Percentiles rank a stretch among this genome's conserved stretches.
phyloP scores from a whole-genome alignment of 2,113 vertebrate species.

The Xenopus laevis region DNA sequence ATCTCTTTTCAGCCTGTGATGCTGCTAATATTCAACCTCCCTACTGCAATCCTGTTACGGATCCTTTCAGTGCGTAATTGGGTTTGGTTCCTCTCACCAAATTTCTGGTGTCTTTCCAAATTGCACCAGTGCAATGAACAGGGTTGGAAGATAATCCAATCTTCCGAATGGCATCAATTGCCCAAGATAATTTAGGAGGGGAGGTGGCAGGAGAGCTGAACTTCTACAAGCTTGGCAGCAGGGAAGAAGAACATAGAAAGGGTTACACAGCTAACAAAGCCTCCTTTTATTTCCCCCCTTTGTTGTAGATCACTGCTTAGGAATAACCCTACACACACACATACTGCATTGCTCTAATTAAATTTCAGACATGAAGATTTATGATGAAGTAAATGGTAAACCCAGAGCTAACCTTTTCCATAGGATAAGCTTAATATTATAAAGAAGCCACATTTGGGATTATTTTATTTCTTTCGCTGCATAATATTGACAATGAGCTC shows the following conservation, averaged over 20 bases:
- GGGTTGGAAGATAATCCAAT: slow-evolving; percentile 12
- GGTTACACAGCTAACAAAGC: background rate
- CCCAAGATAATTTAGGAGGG: background rate
- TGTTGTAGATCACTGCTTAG: too few relatives aligned
- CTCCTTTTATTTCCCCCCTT: too few relatives aligned
- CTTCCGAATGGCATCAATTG: background rate
- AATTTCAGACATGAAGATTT: too few relatives aligned
- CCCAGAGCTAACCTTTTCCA: too few relatives aligned
- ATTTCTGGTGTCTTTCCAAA: slow-evolving; percentile 7
- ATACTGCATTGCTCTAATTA: background rate
- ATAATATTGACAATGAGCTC: background rate
- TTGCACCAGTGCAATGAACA: slow-evolving; percentile 6
- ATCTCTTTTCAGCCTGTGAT: slow-evolving; percentile 17
- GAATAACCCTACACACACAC: too few relatives aligned
- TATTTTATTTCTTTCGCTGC: too few relatives aligned
- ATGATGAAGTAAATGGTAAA: too few relatives aligned
- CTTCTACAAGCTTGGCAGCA: background rate
- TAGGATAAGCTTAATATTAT: too few relatives aligned
- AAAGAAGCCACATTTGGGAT: background rate
- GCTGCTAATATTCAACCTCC: slow-evolving; percentile 15
- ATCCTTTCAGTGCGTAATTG: slow-evolving; percentile 3
- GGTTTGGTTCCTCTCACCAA: background rate
- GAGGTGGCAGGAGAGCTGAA: background rate
- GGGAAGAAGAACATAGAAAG: too few relatives aligned
- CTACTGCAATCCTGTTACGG: slow-evolving; percentile 20